Evolutionary conservation across 1,140 invertebrate genomes (phyloP), one percentile per base, ranked within the genome.

Genomic region (Glossosoma conforme): DNA sequence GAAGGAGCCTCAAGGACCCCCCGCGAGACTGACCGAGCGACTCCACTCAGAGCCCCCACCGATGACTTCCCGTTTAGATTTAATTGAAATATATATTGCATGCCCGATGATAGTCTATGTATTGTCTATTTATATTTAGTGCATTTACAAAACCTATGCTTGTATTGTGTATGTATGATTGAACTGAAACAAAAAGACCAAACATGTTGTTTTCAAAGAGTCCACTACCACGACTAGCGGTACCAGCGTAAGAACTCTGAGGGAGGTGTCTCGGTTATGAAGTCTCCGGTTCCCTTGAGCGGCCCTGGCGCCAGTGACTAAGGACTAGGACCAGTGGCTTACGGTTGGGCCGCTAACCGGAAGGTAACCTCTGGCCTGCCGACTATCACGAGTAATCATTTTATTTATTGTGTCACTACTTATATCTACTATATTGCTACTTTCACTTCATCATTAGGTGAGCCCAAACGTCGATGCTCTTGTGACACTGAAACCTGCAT

Each of bases 371-470:
- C 38, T 43, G 42, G 30, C 46, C 52, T 47, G 46, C 22, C 21
- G 22, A 44, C 46, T 35, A 51, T 45, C 48, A 58, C 56, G 37
- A 58, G 56, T 58, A 58, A 58, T 58, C 56, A 54, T 58, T 58
- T 58, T 58, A 50, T 58, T 58, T 58, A 58, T 58, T 58, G 56
- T 58, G 52, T 58, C 56, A 54, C 56, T 53, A 35, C 33, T 53
- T 53, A 37, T 44, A 41, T 50, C 17, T 48, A 17, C 25, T 28
- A 17, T 8, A 14, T 46, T 46, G 44, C 44, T 17, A 25, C 51
- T 54, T 58, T 58, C 56, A 58, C 56, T 52, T 44, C 46, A 51
- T 48, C 25, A 30, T 25, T 20, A 35, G 17, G 47, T 36, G 49
- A 35, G 45, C 51, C 51, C 51, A 46, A 54, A 58, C 20, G 46